These are phyloP conservation scores for Drosophila mayaguana DNA, from an alignment of 2,888 invertebrate species.

Conservation along the genomic window DNA sequence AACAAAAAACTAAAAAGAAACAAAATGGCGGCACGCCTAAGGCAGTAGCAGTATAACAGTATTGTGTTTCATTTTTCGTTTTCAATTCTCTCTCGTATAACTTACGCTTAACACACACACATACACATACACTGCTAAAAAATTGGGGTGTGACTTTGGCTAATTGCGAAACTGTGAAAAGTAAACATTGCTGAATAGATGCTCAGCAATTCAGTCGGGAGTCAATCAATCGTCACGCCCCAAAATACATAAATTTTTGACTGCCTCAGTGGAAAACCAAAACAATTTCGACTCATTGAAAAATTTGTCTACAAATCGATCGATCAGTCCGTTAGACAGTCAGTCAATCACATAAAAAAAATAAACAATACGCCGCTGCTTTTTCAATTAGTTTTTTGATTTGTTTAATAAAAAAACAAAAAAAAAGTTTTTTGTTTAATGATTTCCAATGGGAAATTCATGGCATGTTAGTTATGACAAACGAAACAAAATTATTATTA, in stretches of 20 bases:
- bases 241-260: conserved; percentile 14
- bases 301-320: conserved; percentile 16
- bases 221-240: conserved; percentile 25
- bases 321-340: conserved; percentile 3
- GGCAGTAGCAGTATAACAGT: conserved; percentile 65
- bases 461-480: conserved; percentile 83
- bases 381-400: conserved; percentile 63
- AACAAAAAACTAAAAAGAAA: not conserved
- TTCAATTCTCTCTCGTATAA: conserved; percentile 48
- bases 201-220: conserved; percentile 4
- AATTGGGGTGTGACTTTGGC: conserved; percentile 7
- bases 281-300: conserved; percentile 29
- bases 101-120: conserved; percentile 54
- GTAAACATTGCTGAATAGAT: not conserved
- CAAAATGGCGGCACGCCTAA: conserved; percentile 64
- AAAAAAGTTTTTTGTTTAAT: conserved; percentile 3
- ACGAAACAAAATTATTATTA: conserved; percentile 74
- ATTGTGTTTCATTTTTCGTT: conserved; percentile 63
- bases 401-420: conserved; percentile 42
- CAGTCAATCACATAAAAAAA: conserved; percentile 14
- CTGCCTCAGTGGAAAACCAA: conserved; percentile 9
- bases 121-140: conserved; percentile 22
- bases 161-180: conserved; percentile 33
- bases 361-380: conserved; percentile 59
- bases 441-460: conserved; percentile 37